Evolutionary conservation across 35 echinoderm and acorn worm species (phyloP).

Genomic region (Anneissia japonica): DNA sequence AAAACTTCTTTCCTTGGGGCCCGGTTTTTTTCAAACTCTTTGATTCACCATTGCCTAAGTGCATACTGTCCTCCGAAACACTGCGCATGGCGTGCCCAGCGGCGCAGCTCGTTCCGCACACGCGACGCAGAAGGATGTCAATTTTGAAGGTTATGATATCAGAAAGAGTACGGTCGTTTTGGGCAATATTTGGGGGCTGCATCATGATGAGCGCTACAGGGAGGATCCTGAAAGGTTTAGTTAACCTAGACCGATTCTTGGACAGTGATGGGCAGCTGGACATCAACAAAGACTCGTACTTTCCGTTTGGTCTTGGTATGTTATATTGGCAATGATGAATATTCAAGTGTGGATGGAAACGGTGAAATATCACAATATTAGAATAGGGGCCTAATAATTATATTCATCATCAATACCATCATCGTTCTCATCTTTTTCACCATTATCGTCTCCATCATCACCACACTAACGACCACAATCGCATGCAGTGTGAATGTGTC

Average conservation of each 20-base stretch:
- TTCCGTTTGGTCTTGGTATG: neutral
- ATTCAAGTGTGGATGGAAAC: no score
- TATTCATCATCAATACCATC: no score
- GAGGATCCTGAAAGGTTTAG: constrained; percentile 4
- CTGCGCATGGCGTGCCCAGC: constrained; percentile 12
- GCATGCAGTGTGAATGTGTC: no score
- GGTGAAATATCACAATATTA: neutral
- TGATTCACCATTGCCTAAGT: no score
- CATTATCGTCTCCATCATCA: no score
- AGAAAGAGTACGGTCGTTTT: neutral
- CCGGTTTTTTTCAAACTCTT: no score
- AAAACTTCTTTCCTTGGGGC: no score
- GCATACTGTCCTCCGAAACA: constrained; percentile 24
- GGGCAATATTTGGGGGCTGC: neutral
- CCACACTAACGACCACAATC: no score
- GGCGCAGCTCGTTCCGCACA: constrained; percentile 16
- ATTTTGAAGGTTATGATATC: constrained; percentile 12
- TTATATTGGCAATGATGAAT: neutral
- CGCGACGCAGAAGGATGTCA: constrained; percentile 6
- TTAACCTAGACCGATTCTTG: constrained; percentile 18
- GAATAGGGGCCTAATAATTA: neutral
- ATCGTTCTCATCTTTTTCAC: no score
- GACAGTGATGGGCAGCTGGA: constrained; percentile 8
- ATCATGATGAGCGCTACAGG: constrained; percentile 4
- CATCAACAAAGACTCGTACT: neutral